These are phyloP conservation scores for Sebastes kiyomatsui DNA, from an alignment of 2,797 vertebrate genomes.

Conservation along the genomic window DNA sequence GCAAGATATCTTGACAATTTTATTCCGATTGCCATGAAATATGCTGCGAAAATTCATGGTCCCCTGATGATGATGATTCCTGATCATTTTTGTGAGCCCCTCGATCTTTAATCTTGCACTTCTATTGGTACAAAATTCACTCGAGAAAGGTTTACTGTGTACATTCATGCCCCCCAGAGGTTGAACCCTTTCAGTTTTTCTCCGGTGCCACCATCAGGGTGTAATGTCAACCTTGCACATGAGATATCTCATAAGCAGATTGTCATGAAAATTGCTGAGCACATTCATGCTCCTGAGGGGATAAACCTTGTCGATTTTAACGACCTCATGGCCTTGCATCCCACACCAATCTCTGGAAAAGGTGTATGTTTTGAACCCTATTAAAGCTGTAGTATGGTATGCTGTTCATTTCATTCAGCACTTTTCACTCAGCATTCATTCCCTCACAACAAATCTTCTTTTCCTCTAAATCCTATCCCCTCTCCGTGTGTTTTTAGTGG, in stretches of 20 bases:
- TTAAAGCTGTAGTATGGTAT: background rate
- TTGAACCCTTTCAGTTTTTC: background rate
- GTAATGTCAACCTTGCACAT: background rate
- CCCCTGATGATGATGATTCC: background rate
- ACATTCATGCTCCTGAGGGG: background rate
- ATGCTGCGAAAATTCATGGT: background rate
- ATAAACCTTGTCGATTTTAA: background rate
- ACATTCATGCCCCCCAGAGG: background rate
- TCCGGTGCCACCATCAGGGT: background rate
- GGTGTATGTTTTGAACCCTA: background rate
- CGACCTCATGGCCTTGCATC: background rate
- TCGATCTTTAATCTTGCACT: no score
- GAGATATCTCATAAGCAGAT: background rate
- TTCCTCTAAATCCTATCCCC: background rate
- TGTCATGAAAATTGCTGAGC: background rate
- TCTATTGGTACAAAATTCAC: background rate
- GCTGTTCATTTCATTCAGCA: background rate
- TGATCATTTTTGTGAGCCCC: background rate
- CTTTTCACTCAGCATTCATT: background rate
- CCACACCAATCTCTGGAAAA: background rate
- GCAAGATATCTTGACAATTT: background rate
- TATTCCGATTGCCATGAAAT: background rate
- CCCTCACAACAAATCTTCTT: background rate
- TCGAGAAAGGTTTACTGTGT: background rate
- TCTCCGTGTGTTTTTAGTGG: constrained; percentile 76